Evolutionary conservation across 2,888 invertebrate species (phyloP), one percentile per base, ranked within the genome.

Genomic region (Phasia obesa): DNA sequence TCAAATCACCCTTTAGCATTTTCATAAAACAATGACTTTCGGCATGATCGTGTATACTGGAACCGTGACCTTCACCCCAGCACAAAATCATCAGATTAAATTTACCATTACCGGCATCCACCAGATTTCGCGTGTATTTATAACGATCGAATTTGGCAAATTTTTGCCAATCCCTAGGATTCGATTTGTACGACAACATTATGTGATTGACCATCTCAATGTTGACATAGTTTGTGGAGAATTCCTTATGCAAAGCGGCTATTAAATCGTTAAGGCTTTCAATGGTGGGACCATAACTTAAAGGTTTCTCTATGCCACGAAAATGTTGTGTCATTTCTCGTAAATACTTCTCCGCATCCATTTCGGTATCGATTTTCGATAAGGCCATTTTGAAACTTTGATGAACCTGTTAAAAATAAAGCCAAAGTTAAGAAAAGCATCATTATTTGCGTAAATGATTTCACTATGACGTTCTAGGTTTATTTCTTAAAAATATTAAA

Each of bases 11-110:
- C 82, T 96, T 94, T 0, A 99, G 93, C 84, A 97, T 94, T 92
- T 99, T 99, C 96, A 99, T 98, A 91, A 99, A 98, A 91, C 99
- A 99, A 90, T 99, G 98, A 0, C 99, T 95, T 88, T 98, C 94
- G 0, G 98, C 95, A 89, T 99, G 99, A 91, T 99, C 98, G 90
- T 99, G 99, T 86, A 99, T 98, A 11, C 97, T 95, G 0, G 98
- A 97, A 0, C 96, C 97, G 85, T 98, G 97, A 0, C 97, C 97
- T 89, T 98, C 97, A 21, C 98, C 97, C 99, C 99, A 99, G 92
- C 99, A 99, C n/a, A 99, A 92, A 31, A 98, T 94, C 95, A 99
- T 98, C 85, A 99, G 92, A 92, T 99, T 99, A 92, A 98, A 99
- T 89, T 97, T 97, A 0, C 98, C 99, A 90, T 99, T 99, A 4